phyloP scores from a whole-genome alignment of 2,113 vertebrate genomes.

The Anguilla japonica region DNA sequence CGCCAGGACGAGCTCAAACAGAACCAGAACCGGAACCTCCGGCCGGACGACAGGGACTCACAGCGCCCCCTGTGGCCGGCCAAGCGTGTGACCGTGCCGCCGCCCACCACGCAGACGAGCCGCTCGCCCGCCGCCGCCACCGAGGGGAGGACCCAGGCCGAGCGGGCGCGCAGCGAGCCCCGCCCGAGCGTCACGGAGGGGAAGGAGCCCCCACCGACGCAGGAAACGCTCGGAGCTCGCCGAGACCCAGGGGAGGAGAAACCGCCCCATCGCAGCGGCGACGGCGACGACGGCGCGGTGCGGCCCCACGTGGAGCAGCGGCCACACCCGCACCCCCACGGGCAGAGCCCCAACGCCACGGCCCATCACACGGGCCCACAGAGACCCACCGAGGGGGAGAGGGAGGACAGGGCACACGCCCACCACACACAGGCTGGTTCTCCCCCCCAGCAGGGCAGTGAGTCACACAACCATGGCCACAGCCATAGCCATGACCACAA shows the following conservation, averaged over 20 bases:
- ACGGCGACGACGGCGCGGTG: neutral
- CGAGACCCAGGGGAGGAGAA: constrained; percentile 39
- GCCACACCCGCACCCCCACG: constrained; percentile 1
- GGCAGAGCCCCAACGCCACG: constrained; percentile 32
- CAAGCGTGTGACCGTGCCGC: constrained; percentile 54
- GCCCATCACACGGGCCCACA: neutral
- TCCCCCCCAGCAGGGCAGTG: neutral
- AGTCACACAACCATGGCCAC: neutral
- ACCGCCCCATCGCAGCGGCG: neutral
- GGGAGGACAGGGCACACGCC: neutral
- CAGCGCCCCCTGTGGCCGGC: constrained; percentile 61
- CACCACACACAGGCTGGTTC: neutral
- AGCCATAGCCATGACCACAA: neutral
- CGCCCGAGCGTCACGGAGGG: constrained; percentile 32
- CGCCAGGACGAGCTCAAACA: constrained; percentile 70
- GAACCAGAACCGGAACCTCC: constrained; percentile 59
- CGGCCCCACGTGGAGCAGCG: neutral
- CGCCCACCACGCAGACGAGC: constrained; percentile 28
- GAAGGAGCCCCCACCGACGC: neutral
- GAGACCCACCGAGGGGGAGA: neutral
- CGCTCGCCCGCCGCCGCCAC: constrained; percentile 25
- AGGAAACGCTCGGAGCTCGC: neutral
- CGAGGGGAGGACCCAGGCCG: neutral
- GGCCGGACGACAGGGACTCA: constrained; percentile 56
- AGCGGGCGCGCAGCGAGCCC: constrained; percentile 15